Evolutionary conservation across 2,797 vertebrate genomes (phyloP).

Genomic region (Diceros bicornis): DNA sequence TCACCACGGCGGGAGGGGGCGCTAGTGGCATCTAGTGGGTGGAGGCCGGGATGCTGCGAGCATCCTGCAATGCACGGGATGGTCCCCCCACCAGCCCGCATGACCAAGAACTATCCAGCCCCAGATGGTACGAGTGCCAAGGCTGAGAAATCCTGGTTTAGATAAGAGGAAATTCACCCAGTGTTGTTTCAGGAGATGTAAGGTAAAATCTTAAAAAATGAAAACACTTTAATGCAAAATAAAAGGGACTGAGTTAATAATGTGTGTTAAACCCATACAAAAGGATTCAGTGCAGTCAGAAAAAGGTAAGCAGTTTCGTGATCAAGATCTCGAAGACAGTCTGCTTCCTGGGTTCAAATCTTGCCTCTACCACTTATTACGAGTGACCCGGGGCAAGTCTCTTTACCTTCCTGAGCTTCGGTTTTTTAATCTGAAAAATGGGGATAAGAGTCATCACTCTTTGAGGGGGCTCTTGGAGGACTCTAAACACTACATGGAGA

Average conservation of each 20-base stretch:
- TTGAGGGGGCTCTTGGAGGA: background rate
- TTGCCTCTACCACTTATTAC: background rate
- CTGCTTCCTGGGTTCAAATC: background rate
- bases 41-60: background rate
- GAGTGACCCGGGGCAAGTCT: background rate
- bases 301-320: background rate
- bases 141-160: background rate
- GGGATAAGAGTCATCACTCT: background rate
- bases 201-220: background rate
- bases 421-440: background rate
- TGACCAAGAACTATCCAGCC: background rate
- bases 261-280: fast-evolving
- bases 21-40: background rate
- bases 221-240: background rate
- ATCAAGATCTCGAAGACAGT: background rate
- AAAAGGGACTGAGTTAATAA: background rate
- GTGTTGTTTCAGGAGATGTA: background rate
- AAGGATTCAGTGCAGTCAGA: background rate
- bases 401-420: background rate
- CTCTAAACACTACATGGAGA: background rate
- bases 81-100: fast-evolving
- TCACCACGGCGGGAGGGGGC: background rate
- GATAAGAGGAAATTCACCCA: background rate
- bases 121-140: background rate
- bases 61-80: background rate